Evolutionary conservation across 2,888 invertebrate species (phyloP).

Genomic region (Cephus spinipes): DNA sequence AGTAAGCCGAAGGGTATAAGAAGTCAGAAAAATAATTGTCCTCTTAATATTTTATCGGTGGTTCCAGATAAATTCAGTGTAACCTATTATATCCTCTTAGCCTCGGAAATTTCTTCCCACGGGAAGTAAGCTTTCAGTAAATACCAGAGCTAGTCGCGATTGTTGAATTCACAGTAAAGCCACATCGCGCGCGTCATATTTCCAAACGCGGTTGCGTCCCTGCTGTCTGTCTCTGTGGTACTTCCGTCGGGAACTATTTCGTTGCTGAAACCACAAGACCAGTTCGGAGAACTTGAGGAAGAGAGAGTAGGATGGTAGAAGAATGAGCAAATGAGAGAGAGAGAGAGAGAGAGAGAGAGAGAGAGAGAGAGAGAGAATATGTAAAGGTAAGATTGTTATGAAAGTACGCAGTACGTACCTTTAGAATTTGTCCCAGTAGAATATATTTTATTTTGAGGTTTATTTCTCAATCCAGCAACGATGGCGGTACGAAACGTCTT

Average conservation of each 20-base stretch:
- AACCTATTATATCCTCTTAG: not conserved
- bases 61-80: not conserved
- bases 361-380: slow-evolving; percentile 21
- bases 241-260: not conserved
- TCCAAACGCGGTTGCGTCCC: not conserved
- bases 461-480: not conserved
- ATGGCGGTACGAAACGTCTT: not conserved
- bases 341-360: not conserved
- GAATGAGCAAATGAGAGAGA: not conserved
- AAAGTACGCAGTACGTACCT: not conserved
- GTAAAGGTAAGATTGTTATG: slow-evolving; percentile 9
- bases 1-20: not conserved
- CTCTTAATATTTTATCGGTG: not conserved
- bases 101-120: not conserved
- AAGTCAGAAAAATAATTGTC: not conserved
- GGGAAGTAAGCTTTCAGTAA: not conserved
- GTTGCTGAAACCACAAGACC: not conserved
- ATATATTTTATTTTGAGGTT: not conserved
- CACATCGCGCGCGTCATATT: not conserved
- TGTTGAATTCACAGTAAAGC: not conserved
- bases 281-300: not conserved
- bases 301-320: not conserved
- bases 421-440: not conserved
- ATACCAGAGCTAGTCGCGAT: not conserved
- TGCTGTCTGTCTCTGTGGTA: not conserved